Conservation (phyloP, 2,888 invertebrate genomes). For the Thereva nobilitata region DNA sequence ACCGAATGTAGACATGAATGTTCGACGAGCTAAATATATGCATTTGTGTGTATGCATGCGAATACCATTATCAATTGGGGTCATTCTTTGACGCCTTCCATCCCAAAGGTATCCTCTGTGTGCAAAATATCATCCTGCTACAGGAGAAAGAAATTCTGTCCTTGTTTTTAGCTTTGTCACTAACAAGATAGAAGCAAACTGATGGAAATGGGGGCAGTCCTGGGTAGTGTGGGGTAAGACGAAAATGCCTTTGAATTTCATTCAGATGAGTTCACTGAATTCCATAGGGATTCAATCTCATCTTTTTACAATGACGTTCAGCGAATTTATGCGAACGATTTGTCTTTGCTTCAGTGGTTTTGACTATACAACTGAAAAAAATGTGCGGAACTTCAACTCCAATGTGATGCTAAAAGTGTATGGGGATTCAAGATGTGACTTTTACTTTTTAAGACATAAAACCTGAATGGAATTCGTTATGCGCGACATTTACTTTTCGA, state of each 20-base stretch:
- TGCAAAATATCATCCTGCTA: not conserved
- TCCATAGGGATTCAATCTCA: slow-evolving; percentile 13
- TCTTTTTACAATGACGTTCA: slow-evolving; percentile 18
- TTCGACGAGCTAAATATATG: slow-evolving; percentile 13
- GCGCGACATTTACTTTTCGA: no score
- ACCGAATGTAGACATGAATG: not conserved
- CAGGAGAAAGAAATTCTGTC: not conserved
- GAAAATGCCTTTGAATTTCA: slow-evolving; percentile 20
- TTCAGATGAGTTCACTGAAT: slow-evolving; percentile 27
- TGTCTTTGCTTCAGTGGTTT: slow-evolving; percentile 15
- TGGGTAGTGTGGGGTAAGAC: no score
- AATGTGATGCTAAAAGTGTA: no score
- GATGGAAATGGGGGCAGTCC: no score
- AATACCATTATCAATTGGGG: slow-evolving; percentile 4
- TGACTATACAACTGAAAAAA: slow-evolving; percentile 9
- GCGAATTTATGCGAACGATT: slow-evolving; percentile 23
- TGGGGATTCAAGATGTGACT: no score
- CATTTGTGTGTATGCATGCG: slow-evolving; percentile 1
- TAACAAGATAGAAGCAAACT: slow-evolving; percentile 10
- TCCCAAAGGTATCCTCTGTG: not conserved
- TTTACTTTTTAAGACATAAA: no score
- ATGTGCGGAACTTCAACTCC: not conserved
- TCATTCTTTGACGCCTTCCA: slow-evolving; percentile 3
- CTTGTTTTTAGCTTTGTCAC: slow-evolving; percentile 4
- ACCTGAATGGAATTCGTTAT: no score